Conservation (phyloP, 1,140 invertebrate genomes). For the Cydia splendana region DNA sequence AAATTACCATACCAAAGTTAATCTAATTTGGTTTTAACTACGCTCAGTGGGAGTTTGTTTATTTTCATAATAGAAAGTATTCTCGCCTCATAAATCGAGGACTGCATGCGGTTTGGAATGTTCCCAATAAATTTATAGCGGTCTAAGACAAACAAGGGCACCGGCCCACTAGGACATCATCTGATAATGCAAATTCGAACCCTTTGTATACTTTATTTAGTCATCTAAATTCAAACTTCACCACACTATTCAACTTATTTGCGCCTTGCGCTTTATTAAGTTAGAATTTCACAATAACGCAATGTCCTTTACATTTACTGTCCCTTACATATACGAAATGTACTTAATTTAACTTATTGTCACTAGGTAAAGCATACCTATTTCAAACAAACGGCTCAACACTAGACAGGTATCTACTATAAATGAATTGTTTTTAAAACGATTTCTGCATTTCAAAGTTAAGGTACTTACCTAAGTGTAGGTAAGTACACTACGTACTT, state of each 20-base stretch:
- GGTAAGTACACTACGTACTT: too few species aligned
- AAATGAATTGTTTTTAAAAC: too few species aligned
- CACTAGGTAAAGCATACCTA: too few species aligned
- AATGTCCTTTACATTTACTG: too few species aligned
- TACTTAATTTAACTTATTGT: too few species aligned
- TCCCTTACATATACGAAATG: too few species aligned
- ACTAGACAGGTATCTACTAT: too few species aligned
- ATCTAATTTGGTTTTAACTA: conserved; percentile 58
- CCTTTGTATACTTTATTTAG: conserved; percentile 3
- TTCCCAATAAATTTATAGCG: conserved; percentile 65
- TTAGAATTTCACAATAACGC: background rate
- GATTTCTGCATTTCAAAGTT: too few species aligned
- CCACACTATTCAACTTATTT: background rate
- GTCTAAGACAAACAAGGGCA: conserved; percentile 63
- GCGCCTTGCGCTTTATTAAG: background rate
- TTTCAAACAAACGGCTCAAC: too few species aligned
- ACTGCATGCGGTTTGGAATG: conserved; percentile 58
- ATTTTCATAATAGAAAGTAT: conserved; percentile 51
- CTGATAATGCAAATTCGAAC: conserved; percentile 59
- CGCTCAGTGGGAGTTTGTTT: conserved; percentile 51
- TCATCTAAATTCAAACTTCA: background rate
- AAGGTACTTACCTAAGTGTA: too few species aligned
- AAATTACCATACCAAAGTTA: conserved; percentile 39
- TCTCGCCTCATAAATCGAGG: conserved; percentile 65
- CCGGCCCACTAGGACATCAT: conserved; percentile 60